A percentile compares a stretch with the other conserved stretches of the same genome.
These are phyloP conservation scores for Bothrops jararaca DNA, from an alignment of 2,113 vertebrate species.

Conservation along the genomic window DNA sequence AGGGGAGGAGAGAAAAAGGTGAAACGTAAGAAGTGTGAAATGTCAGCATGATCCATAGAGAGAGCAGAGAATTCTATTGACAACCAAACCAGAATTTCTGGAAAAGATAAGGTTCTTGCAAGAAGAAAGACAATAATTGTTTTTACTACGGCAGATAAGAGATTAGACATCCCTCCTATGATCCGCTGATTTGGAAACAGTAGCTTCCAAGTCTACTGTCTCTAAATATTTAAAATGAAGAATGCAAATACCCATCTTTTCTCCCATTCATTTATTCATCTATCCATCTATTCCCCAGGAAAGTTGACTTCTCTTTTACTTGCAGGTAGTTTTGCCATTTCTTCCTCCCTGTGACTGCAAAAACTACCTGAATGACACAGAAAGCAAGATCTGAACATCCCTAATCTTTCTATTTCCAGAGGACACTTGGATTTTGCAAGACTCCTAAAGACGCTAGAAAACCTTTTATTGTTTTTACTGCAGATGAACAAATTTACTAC, in stretches of 20 bases:
- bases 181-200: conserved; percentile 55
- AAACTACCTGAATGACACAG: conserved; percentile 18
- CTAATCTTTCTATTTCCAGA: neutral
- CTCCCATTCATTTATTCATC: neutral
- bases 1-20: conserved; percentile 19
- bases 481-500: neutral
- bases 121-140: conserved; percentile 68
- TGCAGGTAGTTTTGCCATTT: conserved; percentile 34
- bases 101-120: conserved; percentile 58
- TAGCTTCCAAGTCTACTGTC: conserved; percentile 50
- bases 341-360: conserved; percentile 28
- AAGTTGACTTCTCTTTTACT: conserved; percentile 45
- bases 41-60: conserved; percentile 54
- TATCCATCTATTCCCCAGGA: conserved; percentile 34
- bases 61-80: conserved; percentile 63
- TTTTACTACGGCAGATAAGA: conserved; percentile 69
- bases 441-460: neutral
- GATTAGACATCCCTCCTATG: conserved; percentile 49
- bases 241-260: conserved; percentile 19
- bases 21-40: conserved; percentile 34
- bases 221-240: conserved; percentile 59
- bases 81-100: conserved; percentile 56
- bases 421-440: neutral
- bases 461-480: neutral
- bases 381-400: neutral